Conservation (phyloP, 2,797 vertebrate genomes). For the Urophycis tenuis region DNA sequence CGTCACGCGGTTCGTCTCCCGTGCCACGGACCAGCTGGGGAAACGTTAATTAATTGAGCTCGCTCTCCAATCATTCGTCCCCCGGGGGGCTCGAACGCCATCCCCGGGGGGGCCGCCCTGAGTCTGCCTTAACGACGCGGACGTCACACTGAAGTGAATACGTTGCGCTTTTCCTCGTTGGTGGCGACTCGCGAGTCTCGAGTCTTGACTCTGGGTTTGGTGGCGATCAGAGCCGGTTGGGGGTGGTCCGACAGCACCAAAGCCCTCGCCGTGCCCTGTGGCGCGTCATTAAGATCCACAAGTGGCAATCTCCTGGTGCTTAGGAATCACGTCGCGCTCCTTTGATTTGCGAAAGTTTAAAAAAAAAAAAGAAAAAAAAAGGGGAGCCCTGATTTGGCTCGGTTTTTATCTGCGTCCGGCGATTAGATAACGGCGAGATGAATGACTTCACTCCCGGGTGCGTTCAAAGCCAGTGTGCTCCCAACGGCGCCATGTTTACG, state of each 20-base stretch:
- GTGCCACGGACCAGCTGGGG: not conserved
- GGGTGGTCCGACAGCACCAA: too few species aligned
- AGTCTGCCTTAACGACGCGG: too few species aligned
- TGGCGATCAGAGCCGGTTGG: not conserved
- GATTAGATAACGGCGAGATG: not conserved
- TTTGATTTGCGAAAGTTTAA: not conserved
- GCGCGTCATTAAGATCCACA: too few species aligned
- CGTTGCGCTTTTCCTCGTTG: too few species aligned
- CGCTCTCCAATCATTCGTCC: not conserved
- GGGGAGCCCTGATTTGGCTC: too few species aligned
- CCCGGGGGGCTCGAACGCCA: not conserved
- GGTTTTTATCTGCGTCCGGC: not conserved
- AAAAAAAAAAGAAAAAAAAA: not conserved
- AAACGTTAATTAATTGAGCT: not conserved
- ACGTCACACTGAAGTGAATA: not conserved
- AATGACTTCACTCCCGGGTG: not conserved
- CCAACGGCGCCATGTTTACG: not conserved
- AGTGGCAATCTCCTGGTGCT: too few species aligned
- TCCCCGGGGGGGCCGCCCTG: too few species aligned
- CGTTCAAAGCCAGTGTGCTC: not conserved
- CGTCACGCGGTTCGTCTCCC: not conserved
- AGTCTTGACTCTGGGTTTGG: not conserved
- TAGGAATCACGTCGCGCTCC: not conserved
- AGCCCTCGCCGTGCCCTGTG: too few species aligned
- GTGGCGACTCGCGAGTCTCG: too few species aligned